Percentiles rank a stretch among this genome's conserved stretches.
Conservation (phyloP, 2,113 vertebrate genomes). For the Peromyscus californicus region DNA sequence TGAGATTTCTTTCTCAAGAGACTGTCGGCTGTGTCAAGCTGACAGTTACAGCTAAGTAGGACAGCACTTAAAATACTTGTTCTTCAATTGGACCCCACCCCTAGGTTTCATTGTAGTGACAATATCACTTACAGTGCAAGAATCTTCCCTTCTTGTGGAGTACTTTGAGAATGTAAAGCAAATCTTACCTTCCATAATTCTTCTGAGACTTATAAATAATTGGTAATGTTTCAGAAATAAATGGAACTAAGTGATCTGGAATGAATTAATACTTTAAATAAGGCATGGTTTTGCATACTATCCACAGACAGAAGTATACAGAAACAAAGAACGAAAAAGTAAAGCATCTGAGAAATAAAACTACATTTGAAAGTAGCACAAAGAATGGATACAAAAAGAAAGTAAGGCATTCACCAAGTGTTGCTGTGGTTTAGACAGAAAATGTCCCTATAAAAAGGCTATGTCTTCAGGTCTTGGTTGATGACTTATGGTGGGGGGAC, state of each 20-base stretch:
- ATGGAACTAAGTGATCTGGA: neutral
- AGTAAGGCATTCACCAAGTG: no score
- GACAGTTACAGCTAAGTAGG: neutral
- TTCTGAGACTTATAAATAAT: neutral
- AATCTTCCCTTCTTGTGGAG: neutral
- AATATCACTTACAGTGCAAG: neutral
- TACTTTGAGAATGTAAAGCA: neutral
- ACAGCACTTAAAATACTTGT: neutral
- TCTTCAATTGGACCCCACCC: neutral
- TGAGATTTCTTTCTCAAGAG: neutral
- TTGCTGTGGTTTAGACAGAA: neutral
- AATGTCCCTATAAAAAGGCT: no score
- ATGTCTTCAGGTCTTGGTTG: neutral
- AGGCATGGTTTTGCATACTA: neutral
- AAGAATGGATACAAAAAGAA: neutral
- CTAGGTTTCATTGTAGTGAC: no score
- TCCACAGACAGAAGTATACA: neutral
- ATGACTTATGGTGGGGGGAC: no score
- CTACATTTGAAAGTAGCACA: neutral
- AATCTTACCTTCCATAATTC: neutral
- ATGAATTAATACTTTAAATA: slow-evolving; percentile 12
- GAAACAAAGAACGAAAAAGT: neutral
- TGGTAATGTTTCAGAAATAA: slow-evolving; percentile 33
- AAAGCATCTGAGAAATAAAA: neutral
- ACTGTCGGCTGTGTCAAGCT: neutral